Base-by-base conservation (phyloP, 2,888 invertebrate species). In the Bursaphelenchus okinawaensis region DNA sequence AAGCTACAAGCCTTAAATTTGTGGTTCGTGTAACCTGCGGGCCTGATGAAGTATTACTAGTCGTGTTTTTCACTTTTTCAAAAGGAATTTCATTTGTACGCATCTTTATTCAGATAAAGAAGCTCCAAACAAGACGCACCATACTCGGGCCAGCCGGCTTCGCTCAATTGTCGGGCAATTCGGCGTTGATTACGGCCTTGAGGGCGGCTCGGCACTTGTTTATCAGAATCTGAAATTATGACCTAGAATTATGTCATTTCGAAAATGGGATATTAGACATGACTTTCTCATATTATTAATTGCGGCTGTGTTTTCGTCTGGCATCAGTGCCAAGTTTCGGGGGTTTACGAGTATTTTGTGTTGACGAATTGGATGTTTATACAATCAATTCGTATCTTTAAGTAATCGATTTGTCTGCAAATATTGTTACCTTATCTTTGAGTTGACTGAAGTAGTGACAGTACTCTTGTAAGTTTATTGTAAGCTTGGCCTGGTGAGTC, bases 191-290 rank as follows among this genome's bases (percentile, higher is more conserved):
- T 23, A 59, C 40, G 24, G 50, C n/a, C 6, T 59, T 26, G 20
- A 59, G 51, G 27, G 50, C 31, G 31, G 31, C 40, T 9, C 51
- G 60, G 52, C 60, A 59, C 6, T 59, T 59, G 50, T 22, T 24
- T n/a, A 59, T 29, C 52, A 59, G 58, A 12, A 19, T 24, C 60
- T 59, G 60, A n/a, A 59, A 59, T 57, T 57, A 24, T 28, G 57
- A 28, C 29, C 28, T 1, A 19, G 20, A 20, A 26, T 12, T 23
- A 26, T 16, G 22, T 57, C 27, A 24, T 24, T 12, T 12, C 24
- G 26, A 26, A 12, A 54, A 26, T 54, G 12, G 26, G 54, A n/a
- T 24, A 12, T 24, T n/a, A 54, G n/a, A n/a, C n/a, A n/a, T n/a
- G n/a, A n/a, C n/a, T n/a, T n/a, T n/a, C n/a, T n/a, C n/a, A n/a